Evolutionary conservation across 2,113 vertebrate genomes (phyloP), one percentile per base, ranked within the genome.

Genomic region (Meleagris gallopavo): DNA sequence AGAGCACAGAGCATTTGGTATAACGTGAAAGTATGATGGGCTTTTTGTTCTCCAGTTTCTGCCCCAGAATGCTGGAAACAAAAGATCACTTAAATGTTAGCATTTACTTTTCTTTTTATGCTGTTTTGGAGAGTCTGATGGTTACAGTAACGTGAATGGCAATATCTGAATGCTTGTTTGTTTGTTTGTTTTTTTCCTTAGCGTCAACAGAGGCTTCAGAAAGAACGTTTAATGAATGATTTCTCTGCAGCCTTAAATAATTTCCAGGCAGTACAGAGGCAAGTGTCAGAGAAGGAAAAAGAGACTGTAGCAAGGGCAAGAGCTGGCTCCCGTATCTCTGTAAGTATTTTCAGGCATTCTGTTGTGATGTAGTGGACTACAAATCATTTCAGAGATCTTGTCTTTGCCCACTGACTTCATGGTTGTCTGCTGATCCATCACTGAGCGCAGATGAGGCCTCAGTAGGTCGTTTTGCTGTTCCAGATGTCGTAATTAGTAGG

Each of bases 121-220:
- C 34, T 52, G 48, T 81, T 78, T 38, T 54, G 22, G 14, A 40
- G 65, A 22, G 30, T 52, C 62, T 94, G 43, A 32, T 38, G 75
- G 66, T 86, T 36, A 25, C 45, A 4, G 76, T 74, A 1, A 11
- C 12, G 2, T 24, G 48, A 82, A 57, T 57, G 62, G 62, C 11
- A 74, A 32, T 69, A 52, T 72, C 77, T 89, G 32, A 95, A 75
- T 38, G n/a, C 36, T 27, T 82, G 69, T 40, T 43, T 43, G 11
- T 40, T 40, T 40, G 11, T 43, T 43, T 14, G 77, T 92, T 72
- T 95, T 19, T 86, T 96, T 94, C 77, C 83, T 72, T 67, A 99
- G 99, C 98, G 99, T 94, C 99, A 99, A 24, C 99, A 99, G 94
- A 99, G 98, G 95, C 98, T 99, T 86, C 99, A 99, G 98, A 98